Evolutionary conservation across 2,797 vertebrate genomes (phyloP), one percentile per base, ranked within the genome.

Genomic region (Acrossocheilus wenchowensis): DNA sequence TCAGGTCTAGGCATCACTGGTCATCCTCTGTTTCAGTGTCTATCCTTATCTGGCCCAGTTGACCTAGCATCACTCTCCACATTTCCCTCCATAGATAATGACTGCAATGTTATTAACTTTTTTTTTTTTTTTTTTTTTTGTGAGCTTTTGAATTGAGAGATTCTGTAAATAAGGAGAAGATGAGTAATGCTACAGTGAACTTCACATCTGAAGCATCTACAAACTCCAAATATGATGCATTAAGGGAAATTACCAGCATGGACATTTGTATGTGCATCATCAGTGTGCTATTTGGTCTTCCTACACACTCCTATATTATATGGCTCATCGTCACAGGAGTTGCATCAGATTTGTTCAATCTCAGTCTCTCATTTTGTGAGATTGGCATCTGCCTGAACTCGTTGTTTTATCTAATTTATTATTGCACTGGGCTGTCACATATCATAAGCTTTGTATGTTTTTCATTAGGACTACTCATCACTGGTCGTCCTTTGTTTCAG

Each of bases 401-500:
- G n/a, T 4, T 39, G 9, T 21, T 57, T 0, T 4, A 4, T 54
- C 1, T 36, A 2, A 12, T 57, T 34, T 15, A 1, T 36, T 34
- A 12, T 39, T 54, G 6, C 52, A 11, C 10, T 36, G 2, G 1
- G 30, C 5, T 77, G 21, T 23, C 75, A 39, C 1, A 8, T 54
- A 5, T 14, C 30, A 6, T 11, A 54, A 23, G 1, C 39, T 23
- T 11, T 23, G 2, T 0, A 15, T 8, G 6, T n/a, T 73, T 73
- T 48, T 73, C n/a, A 15, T 26, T 8, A 73, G 41, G 71, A 15
- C 41, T 45, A 1, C 7, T 73, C 6, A 4, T 43, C 39, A 45
- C 39, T 7, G 71, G 71, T 15, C 71, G 71, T 39, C 74, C 74
- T 78, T 9, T 52, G 74, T 78, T 78, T 78, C 74, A 78, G 74